Percentiles rank a stretch among this genome's conserved stretches.
Evolutionary conservation across 2,113 vertebrate genomes (phyloP).

Genomic region (Crotalus horridus): DNA sequence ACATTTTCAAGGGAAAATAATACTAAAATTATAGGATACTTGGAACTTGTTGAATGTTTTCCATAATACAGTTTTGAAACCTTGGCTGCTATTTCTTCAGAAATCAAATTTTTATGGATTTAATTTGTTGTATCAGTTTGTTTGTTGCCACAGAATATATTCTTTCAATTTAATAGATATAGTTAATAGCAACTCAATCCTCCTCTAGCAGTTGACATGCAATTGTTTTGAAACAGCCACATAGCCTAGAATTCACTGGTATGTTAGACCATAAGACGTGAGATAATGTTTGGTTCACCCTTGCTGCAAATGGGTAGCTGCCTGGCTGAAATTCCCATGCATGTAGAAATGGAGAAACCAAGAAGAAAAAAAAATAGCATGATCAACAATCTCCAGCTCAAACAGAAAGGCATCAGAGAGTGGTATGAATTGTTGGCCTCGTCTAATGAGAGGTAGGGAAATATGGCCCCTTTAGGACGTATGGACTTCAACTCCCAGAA

Average conservation of each 20-base stretch:
- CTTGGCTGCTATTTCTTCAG: slow-evolving; percentile 46
- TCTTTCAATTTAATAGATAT: slow-evolving; percentile 48
- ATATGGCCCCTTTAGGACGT: too few species aligned
- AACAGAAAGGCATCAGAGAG: too few species aligned
- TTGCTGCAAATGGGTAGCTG: background rate
- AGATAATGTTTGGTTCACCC: background rate
- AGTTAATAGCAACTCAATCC: slow-evolving; percentile 54
- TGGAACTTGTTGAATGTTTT: slow-evolving; percentile 50
- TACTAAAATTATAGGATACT: slow-evolving; percentile 33
- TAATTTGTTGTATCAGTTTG: slow-evolving; percentile 45
- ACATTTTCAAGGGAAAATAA: slow-evolving; percentile 52
- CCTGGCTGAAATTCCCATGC: background rate
- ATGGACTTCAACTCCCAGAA: too few species aligned
- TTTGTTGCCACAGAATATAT: slow-evolving; percentile 28
- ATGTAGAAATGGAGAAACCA: background rate
- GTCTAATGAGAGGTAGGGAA: too few species aligned
- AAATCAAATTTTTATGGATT: slow-evolving; percentile 54
- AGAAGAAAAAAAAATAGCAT: background rate
- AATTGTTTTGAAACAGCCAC: slow-evolving; percentile 33
- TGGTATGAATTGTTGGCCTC: background rate
- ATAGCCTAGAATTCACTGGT: background rate
- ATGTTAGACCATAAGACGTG: background rate
- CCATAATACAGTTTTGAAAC: slow-evolving; percentile 35
- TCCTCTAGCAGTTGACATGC: background rate
- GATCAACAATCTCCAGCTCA: background rate